Evolutionary conservation across 2,113 vertebrate genomes (phyloP), one percentile per base, ranked within the genome.

Genomic region (Petromus typicus): DNA sequence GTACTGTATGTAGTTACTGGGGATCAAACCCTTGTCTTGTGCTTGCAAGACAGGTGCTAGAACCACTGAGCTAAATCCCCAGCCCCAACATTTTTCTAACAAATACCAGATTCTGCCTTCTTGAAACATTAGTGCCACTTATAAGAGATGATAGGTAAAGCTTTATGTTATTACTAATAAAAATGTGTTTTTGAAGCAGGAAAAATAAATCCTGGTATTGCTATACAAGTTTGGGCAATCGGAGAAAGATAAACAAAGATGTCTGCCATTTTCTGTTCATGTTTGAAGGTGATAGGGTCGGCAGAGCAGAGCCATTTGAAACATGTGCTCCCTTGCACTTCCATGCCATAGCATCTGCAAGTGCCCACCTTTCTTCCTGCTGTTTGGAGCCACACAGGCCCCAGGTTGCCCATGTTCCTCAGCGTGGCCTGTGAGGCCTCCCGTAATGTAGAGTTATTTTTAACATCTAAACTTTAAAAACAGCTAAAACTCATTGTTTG

Each of bases 151-250:
- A 5, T 61, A 59, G 12, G 17, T 48, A 66, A 81, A 76, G 6
- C 48, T 43, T 78, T 57, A 8, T 17, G 34, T 87, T 63, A 67
- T 45, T 37, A 43, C 56, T 86, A 69, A 92, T 48, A 66, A 86
- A 89, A 88, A 20, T 81, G 10, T 66, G 37, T 23, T 84, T 48
- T 94, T 86, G 14, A 89, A 89, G 69, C 3, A 66, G 63, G 89
- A 90, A n/a, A 73, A 78, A 78, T 91, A 86, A 71, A 13, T 80
- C 30, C 37, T 57, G 17, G 11, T 54, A 93, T 90, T 91, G 91
- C 48, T 88, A n/a, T 86, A 64, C 75, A 95, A 61, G 86, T 89
- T 54, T 85, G 87, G 22, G 23, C 81, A 25, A 14, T 64, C 85
- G 27, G 56, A 90, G 40, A 76, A 59, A 92, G 67, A 83, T 23